phyloP scores from a whole-genome alignment of 1,140 invertebrate species.

The Pseudomyrmex flavicornis region DNA sequence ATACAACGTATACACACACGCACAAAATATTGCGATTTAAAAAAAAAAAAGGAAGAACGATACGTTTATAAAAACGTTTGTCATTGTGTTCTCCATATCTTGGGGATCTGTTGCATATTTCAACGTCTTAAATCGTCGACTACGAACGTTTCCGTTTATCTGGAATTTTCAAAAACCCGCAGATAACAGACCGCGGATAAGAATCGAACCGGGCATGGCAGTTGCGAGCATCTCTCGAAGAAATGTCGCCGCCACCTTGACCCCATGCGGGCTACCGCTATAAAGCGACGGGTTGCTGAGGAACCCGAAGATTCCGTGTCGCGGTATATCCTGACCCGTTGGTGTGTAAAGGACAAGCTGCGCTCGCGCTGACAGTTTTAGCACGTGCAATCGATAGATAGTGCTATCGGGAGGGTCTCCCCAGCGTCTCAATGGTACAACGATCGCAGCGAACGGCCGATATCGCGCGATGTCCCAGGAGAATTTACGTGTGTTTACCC shows the following conservation, averaged over 20 bases:
- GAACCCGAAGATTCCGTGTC: conserved; percentile 3
- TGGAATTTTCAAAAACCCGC: not conserved
- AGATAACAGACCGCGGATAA: conserved; percentile 34
- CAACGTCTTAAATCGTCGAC: conserved; percentile 14
- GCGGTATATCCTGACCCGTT: conserved; percentile 8
- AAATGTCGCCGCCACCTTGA: conserved; percentile 73
- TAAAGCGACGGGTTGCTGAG: conserved; percentile 62
- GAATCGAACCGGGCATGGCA: conserved; percentile 8
- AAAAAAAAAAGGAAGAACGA: not conserved
- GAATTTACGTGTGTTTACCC: conserved; percentile 46
- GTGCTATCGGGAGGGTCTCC: conserved; percentile 36
- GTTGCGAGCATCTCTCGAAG: conserved; percentile 55
- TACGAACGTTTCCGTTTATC: conserved; percentile 35
- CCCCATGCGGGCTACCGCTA: conserved; percentile 70
- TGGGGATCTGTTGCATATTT: not conserved
- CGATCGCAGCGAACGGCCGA: conserved; percentile 32
- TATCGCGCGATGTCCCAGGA: conserved; percentile 36
- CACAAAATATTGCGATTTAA: not conserved
- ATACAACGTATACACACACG: not conserved
- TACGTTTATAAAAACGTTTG: not conserved
- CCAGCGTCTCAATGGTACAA: conserved; percentile 4
- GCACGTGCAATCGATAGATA: conserved; percentile 77
- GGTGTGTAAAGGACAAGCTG: conserved; percentile 23
- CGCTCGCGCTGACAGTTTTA: conserved; percentile 75
- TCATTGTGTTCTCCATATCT: too few species aligned